Conservation (phyloP, 2,888 invertebrate species). For the Tetramorium bicarinatum region DNA sequence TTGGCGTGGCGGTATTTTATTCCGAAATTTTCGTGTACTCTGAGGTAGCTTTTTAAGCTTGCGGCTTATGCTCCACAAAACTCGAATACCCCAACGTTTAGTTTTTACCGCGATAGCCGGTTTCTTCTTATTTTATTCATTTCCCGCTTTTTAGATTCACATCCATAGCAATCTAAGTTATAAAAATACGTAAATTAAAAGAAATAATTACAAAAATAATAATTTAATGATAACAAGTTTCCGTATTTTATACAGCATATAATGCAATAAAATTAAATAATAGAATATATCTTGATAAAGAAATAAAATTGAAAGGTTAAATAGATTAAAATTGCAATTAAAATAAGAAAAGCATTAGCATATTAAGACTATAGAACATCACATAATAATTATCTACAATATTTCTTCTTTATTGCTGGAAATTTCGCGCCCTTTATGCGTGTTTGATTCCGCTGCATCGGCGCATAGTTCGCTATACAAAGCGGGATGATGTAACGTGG, state of each 20-base stretch:
- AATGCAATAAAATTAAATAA: not conserved
- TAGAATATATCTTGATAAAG: not conserved
- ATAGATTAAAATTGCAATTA: not conserved
- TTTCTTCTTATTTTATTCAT: constrained; percentile 31
- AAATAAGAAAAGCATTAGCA: not conserved
- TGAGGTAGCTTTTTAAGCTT: constrained; percentile 68
- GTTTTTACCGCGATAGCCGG: constrained; percentile 32
- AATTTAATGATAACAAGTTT: not conserved
- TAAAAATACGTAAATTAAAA: not conserved
- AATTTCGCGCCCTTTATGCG: constrained; percentile 17
- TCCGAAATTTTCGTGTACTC: constrained; percentile 70
- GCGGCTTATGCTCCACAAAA: constrained; percentile 67
- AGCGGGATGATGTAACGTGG: constrained; percentile 48
- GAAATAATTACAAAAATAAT: constrained; percentile 18
- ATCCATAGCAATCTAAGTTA: not conserved
- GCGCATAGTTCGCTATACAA: constrained; percentile 35
- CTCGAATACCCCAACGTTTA: constrained; percentile 63
- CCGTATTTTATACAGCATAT: not conserved
- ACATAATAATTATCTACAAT: not conserved
- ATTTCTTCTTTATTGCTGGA: not conserved
- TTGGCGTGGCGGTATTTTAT: constrained; percentile 70
- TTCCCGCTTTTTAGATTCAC: not conserved
- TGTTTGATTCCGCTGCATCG: constrained; percentile 43
- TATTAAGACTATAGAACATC: not conserved
- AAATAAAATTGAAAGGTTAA: not conserved